phyloP scores from a whole-genome alignment of 2,797 vertebrate genomes.

The Myotis pilosus region DNA sequence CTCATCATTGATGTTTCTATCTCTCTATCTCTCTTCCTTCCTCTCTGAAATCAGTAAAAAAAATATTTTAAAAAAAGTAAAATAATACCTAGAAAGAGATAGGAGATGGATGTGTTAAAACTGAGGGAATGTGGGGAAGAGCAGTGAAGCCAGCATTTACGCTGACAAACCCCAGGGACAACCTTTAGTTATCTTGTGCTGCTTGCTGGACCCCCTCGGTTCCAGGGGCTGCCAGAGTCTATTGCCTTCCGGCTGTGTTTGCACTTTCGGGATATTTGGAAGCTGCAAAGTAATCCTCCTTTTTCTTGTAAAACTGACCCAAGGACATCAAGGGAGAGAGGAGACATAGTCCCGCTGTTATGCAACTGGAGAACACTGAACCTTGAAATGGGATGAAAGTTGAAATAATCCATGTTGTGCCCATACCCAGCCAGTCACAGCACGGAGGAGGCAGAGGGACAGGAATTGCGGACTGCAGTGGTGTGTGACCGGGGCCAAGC shows the following conservation, averaged over 20 bases:
- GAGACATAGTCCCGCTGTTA: background rate
- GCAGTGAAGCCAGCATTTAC: background rate
- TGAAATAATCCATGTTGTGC: background rate
- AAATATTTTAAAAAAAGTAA: background rate
- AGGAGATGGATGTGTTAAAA: constrained; percentile 16
- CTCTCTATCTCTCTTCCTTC: too few relatives aligned
- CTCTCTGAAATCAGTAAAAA: too few relatives aligned
- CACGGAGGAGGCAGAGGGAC: background rate
- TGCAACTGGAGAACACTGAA: constrained; percentile 15
- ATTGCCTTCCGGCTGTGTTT: background rate
- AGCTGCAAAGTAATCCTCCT: background rate
- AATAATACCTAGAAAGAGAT: constrained; percentile 30
- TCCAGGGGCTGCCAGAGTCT: background rate
- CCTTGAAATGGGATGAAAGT: background rate
- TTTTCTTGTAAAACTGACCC: constrained; percentile 36
- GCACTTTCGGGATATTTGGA: constrained; percentile 15
- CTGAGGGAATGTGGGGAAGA: background rate
- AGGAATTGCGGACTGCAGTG: background rate
- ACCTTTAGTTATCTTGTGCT: background rate
- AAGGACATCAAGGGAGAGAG: background rate
- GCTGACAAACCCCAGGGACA: background rate
- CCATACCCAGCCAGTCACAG: background rate
- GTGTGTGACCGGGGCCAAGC: background rate
- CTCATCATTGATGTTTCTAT: too few relatives aligned
- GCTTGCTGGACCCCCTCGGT: background rate